Conservation (phyloP, 2,113 vertebrate genomes). For the Kryptolebias marmoratus region DNA sequence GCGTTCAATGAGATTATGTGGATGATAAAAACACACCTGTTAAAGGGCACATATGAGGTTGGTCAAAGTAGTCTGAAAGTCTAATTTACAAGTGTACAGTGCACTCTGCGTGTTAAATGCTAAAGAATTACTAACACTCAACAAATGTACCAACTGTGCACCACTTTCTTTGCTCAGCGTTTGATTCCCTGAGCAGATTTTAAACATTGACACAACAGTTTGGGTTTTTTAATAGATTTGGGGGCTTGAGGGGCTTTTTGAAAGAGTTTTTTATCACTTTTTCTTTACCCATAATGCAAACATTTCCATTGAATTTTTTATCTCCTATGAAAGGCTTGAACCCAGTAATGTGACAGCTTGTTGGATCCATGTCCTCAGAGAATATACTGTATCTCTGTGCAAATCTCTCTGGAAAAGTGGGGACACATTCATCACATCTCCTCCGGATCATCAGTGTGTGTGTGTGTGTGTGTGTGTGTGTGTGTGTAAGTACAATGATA, state of each 20-base stretch:
- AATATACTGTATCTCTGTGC: conserved; percentile 21
- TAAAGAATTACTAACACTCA: no score
- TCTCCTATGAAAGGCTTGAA: conserved; percentile 48
- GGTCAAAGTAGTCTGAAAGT: not conserved
- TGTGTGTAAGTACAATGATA: not conserved
- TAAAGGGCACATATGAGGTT: not conserved
- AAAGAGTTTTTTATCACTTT: not conserved
- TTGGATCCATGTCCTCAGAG: conserved; percentile 42
- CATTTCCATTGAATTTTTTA: conserved; percentile 36
- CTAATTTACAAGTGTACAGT: not conserved
- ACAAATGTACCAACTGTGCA: no score
- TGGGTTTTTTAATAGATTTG: conserved; percentile 25
- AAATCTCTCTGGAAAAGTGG: conserved; percentile 23
- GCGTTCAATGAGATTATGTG: not conserved
- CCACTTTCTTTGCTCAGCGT: not conserved
- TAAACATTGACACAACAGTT: conserved; percentile 10
- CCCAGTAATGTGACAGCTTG: conserved; percentile 45
- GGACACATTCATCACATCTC: conserved; percentile 33
- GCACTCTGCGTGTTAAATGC: no score
- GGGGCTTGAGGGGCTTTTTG: conserved; percentile 6
- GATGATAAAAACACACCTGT: not conserved
- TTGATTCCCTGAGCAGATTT: conserved; percentile 28
- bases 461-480: not conserved
- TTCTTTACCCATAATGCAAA: conserved; percentile 27
- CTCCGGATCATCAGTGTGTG: conserved; percentile 9